A percentile compares a stretch with the other conserved stretches of the same genome.
phyloP scores from a whole-genome alignment of 2,888 invertebrate species.

The Machimus rusticus region DNA sequence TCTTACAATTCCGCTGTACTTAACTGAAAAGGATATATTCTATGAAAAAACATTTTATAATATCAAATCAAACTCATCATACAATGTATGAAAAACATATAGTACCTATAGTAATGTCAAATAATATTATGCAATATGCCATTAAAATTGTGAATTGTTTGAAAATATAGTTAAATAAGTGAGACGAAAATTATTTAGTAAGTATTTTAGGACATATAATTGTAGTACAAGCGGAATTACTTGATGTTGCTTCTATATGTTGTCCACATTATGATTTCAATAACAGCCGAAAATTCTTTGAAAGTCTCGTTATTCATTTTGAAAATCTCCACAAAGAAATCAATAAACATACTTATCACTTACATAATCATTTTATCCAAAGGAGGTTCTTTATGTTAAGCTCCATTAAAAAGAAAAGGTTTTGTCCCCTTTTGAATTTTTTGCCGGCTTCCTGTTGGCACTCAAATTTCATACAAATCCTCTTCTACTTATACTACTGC shows the following conservation, averaged over 20 bases:
- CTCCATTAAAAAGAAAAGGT: background rate
- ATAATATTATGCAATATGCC: too few species aligned
- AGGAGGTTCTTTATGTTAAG: background rate
- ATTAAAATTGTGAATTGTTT: too few species aligned
- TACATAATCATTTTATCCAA: background rate
- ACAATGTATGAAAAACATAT: too few species aligned
- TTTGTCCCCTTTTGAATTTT: background rate
- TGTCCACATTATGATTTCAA: background rate
- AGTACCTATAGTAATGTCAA: too few species aligned
- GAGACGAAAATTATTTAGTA: too few species aligned
- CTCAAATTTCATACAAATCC: slow-evolving; percentile 10
- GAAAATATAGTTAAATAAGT: too few species aligned
- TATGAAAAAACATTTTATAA: too few species aligned
- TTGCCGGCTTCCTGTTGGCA: background rate
- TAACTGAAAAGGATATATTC: too few species aligned
- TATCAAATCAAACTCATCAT: too few species aligned
- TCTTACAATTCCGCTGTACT: too few species aligned
- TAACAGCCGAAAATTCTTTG: background rate
- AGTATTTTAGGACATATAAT: background rate
- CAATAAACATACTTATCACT: background rate
- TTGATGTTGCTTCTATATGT: background rate
- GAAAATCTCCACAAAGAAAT: background rate
- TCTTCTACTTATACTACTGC: background rate
- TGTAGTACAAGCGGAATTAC: background rate
- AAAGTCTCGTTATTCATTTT: background rate